Percentiles rank a stretch among this genome's conserved stretches.
phyloP scores from a whole-genome alignment of 2,888 invertebrate species.

The Lycocerus yunnanus region DNA sequence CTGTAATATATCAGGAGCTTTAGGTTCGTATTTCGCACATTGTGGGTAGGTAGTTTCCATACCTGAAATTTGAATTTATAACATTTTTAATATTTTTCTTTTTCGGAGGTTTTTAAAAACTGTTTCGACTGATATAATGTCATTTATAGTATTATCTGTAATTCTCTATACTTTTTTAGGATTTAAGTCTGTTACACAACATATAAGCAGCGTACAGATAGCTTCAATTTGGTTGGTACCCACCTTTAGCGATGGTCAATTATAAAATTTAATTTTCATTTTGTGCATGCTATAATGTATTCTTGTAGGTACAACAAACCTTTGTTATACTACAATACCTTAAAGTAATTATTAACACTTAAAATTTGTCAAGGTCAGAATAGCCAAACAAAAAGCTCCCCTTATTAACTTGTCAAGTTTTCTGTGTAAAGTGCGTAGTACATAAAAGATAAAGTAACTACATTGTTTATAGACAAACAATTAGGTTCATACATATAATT shows the following conservation, averaged over 20 bases:
- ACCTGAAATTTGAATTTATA: neutral
- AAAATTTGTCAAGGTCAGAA: neutral
- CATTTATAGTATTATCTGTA: neutral
- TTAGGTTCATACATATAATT: neutral
- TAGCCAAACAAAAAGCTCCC: neutral
- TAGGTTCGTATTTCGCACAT: neutral
- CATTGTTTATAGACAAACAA: neutral
- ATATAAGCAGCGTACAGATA: neutral
- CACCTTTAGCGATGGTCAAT: neutral
- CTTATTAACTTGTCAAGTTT: neutral
- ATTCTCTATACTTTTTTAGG: neutral
- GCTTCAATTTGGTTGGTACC: neutral
- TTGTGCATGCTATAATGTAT: neutral
- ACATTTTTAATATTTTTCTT: neutral
- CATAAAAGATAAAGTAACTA: neutral
- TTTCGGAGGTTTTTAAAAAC: neutral
- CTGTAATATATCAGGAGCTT: neutral
- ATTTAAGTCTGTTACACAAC: neutral
- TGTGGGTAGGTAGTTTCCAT: neutral
- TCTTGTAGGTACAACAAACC: neutral
- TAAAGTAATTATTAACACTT: neutral
- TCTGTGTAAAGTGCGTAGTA: neutral
- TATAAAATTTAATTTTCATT: neutral
- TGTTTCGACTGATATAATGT: neutral
- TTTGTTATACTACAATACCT: neutral